Evolutionary conservation across 2,113 vertebrate species (phyloP), one percentile per base, ranked within the genome.

Genomic region (Phalacrocorax carbo): DNA sequence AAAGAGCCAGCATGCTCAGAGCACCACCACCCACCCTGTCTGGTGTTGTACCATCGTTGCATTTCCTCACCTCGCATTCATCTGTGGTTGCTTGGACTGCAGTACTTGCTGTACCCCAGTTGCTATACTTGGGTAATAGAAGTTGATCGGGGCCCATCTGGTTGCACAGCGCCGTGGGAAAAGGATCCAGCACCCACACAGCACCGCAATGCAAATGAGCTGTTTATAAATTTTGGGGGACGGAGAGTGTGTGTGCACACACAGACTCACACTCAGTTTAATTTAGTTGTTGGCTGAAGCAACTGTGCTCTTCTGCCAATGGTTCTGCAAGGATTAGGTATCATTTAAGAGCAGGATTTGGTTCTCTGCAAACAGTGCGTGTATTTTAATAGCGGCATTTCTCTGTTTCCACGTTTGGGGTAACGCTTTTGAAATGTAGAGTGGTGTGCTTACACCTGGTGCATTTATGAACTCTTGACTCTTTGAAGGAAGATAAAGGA

Each of bases 151-250:
- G 72, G 11, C 27, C 61, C 61, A 26, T 38, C 68, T 73, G 49
- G 36, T n/a, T 23, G 19, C n/a, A 29, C 61, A 40, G 21, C 36
- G 27, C 54, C 1, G 0, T 27, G 14, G 32, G 27, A 69, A 57
- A 55, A 26, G 36, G 48, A 46, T 26, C 55, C 42, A 60, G 29
- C 30, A 22, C 38, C 29, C 51, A 12, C 34, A 30, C 15, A 8
- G 9, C 11, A 4, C 46, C 17, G 36, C 52, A n/a, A 22, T 11
- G 7, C 46, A 30, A 32, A 51, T 20, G 13, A 58, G 48, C 15
- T 13, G 10, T 18, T 30, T 52, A 30, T 6, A 40, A 8, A 22
- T 40, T 46, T 58, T 52, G 18, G 0, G 0, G 70, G 36, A 16
- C 10, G 3, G 25, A 19, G 23, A 44, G 25, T 10, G 15, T 25